phyloP scores from a whole-genome alignment of 2,113 vertebrate genomes.

The Channa argus region DNA sequence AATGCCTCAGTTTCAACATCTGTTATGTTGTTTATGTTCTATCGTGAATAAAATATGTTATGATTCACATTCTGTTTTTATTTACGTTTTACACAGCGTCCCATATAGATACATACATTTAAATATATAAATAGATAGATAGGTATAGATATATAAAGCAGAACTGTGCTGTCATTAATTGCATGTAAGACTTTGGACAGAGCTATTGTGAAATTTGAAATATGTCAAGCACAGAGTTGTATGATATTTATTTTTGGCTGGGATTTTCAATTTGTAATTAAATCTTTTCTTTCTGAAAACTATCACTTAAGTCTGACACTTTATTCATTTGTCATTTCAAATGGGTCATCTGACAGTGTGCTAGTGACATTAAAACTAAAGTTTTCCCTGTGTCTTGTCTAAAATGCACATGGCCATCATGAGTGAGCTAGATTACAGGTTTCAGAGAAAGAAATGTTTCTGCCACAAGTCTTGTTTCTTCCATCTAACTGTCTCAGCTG shows the following conservation, averaged over 20 bases:
- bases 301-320: constrained; percentile 29
- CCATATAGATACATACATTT: no score
- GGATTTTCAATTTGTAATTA: constrained; percentile 18
- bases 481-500: constrained; percentile 38
- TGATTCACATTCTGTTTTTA: no score
- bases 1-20: no score
- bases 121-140: no score
- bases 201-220: no score
- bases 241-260: not conserved
- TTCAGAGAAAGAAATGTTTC: not conserved
- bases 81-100: no score
- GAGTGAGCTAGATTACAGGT: constrained; percentile 40
- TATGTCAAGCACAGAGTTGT: no score
- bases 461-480: constrained; percentile 29
- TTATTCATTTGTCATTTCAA: constrained; percentile 27
- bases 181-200: no score
- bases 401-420: constrained; percentile 13
- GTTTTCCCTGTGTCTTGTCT: constrained; percentile 26
- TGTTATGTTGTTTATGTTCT: no score
- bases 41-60: no score
- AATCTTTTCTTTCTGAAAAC: constrained; percentile 11
- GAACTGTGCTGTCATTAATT: no score
- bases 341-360: constrained; percentile 41
- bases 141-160: no score
- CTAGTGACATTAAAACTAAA: constrained; percentile 38